Base-by-base conservation (phyloP, 2,113 vertebrate genomes). In the Mugil cephalus region DNA sequence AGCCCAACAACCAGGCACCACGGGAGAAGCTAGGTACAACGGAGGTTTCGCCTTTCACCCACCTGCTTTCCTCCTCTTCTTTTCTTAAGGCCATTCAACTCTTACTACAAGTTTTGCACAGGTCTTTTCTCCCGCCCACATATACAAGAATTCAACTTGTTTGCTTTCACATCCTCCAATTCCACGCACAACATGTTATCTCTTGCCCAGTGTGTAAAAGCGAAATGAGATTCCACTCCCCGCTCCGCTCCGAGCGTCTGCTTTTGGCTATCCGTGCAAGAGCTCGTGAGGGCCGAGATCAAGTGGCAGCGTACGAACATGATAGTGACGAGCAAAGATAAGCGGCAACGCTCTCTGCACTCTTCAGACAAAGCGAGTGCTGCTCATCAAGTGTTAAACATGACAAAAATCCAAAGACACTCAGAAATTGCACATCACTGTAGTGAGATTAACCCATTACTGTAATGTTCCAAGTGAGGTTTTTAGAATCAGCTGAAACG, bases 1-100 rank as follows among this genome's bases (percentile, higher is more conserved):
- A 88, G 79, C 87, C 89, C 87, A 88, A 87, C 74, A 87, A 86
- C 87, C 69, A 73, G 82, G 82, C 83, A 75, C 88, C 85, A 21
- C 24, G 79, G 87, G 82, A 83, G 71, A 86, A 77, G 56, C 52
- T 52, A 39, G 66, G 74, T 86, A 74, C 68, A 69, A 75, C 68
- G 47, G 71, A 74, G 80, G 63, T 72, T 50, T 14, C 15, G 62
- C 68, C 64, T 35, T 69, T 59, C 54, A n/a, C 60, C 8, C 46
- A 36, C 36, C 15, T 9, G 58, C 10, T 66, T 74, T 24, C 13
- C 67, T 19, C 18, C n/a, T 18, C 21, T 11, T 70, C 40, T 52
- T 58, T 35, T 75, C 17, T 42, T 53, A n/a, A 42, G 8, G 19
- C 74, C 18, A 1, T 34, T 38, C n/a, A 65, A 59, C 56, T 62